phyloP scores from a whole-genome alignment of 2,113 vertebrate species.

The Romanogobio albipinnatus region DNA sequence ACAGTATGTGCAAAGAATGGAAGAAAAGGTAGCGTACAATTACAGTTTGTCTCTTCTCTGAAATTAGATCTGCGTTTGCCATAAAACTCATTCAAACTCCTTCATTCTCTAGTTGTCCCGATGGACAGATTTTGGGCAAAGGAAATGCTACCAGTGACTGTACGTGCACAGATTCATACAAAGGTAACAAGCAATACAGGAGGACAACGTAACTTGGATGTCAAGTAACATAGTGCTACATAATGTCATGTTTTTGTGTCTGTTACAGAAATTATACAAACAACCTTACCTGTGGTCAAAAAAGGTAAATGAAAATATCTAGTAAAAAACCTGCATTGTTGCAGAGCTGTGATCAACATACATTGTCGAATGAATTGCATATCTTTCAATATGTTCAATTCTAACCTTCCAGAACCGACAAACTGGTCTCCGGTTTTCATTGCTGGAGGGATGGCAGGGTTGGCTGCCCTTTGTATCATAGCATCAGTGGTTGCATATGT shows the following conservation, averaged over 20 bases:
- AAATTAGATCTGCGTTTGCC: not conserved
- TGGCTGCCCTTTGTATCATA: slow-evolving; percentile 1
- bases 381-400: not conserved
- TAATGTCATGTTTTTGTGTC: slow-evolving; percentile 4
- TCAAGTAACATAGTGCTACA: not conserved
- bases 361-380: not conserved
- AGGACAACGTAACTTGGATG: not conserved
- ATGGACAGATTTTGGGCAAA: not conserved
- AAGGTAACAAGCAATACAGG: slow-evolving; percentile 1
- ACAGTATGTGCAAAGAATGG: slow-evolving; percentile 70
- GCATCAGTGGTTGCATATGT: not conserved
- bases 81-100: not conserved
- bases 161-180: slow-evolving; percentile 37
- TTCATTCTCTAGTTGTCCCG: slow-evolving; percentile 62
- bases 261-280: not conserved
- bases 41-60: not conserved
- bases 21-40: slow-evolving; percentile 60
- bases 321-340: not conserved
- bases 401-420: not conserved
- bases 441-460: not conserved
- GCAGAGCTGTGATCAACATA: not conserved
- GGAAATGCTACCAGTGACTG: slow-evolving; percentile 64
- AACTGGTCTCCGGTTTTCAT: slow-evolving; percentile 1
- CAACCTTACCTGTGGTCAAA: too few relatives aligned
- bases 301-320: not conserved